phyloP scores from a whole-genome alignment of 2,888 invertebrate species.

The Adelognathus sp. region DNA sequence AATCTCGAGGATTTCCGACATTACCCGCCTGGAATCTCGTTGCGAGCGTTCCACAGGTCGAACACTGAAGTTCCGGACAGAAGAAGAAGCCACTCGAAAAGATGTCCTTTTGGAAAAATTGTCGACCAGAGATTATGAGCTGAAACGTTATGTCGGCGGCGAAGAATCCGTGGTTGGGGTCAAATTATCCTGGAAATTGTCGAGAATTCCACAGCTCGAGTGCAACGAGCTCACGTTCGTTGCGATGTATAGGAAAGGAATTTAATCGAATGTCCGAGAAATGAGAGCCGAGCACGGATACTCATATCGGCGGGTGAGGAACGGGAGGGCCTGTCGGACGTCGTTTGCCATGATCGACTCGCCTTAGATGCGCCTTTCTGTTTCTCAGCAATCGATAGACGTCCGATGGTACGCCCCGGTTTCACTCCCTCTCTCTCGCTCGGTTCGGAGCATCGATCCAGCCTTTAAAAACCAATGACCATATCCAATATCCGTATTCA shows the following conservation, averaged over 20 bases:
- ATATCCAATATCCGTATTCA: slow-evolving; percentile 59
- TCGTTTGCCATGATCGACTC: too few species aligned
- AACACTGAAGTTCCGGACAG: background rate
- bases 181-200: slow-evolving; percentile 54
- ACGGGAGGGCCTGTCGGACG: too few species aligned
- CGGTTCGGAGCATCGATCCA: background rate
- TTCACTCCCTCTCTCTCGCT: background rate
- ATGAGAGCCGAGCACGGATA: slow-evolving; percentile 40
- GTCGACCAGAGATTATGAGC: background rate
- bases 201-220: slow-evolving; percentile 32
- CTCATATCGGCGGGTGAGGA: too few species aligned
- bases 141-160: slow-evolving; percentile 6
- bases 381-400: too few species aligned
- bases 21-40: slow-evolving; percentile 17
- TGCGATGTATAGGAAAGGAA: slow-evolving; percentile 30
- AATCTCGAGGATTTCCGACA: slow-evolving; percentile 38
- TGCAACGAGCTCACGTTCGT: slow-evolving; percentile 12
- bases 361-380: too few species aligned
- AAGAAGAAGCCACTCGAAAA: background rate
- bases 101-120: background rate
- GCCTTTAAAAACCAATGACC: slow-evolving; percentile 48
- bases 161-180: slow-evolving; percentile 15
- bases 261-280: slow-evolving; percentile 47
- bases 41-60: background rate
- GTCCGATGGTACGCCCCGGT: too few species aligned